phyloP scores from a whole-genome alignment of 2,797 vertebrate species.

The Novumbra hubbsi region DNA sequence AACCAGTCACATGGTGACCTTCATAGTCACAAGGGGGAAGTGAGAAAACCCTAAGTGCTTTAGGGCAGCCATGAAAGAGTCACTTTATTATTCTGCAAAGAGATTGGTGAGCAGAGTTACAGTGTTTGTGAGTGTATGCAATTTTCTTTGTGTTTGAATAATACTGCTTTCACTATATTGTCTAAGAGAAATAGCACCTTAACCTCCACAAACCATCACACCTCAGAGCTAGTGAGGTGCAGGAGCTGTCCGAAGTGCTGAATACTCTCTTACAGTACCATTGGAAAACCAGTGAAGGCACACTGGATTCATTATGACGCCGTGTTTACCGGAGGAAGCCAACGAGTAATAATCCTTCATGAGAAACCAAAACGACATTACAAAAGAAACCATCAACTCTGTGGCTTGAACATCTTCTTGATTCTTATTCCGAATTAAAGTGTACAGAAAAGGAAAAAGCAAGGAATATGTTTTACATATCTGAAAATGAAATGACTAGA shows the following conservation, averaged over 20 bases:
- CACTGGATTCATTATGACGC: no score
- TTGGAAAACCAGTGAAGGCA: no score
- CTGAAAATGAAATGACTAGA: neutral
- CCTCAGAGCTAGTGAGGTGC: no score
- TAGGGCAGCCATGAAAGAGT: neutral
- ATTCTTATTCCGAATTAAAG: neutral
- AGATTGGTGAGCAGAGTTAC: conserved; percentile 10
- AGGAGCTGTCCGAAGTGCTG: no score
- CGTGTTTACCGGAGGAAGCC: neutral
- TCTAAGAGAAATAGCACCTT: neutral
- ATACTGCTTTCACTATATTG: neutral
- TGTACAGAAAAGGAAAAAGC: neutral
- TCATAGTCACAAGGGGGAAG: neutral
- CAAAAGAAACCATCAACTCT: neutral
- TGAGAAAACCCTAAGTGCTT: neutral
- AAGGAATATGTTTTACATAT: neutral
- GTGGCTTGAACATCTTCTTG: neutral
- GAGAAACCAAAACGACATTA: neutral
- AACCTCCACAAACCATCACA: neutral
- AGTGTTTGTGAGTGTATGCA: conserved; percentile 12
- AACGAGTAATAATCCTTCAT: neutral
- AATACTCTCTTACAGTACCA: no score
- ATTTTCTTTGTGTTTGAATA: neutral
- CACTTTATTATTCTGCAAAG: neutral
- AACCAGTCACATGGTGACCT: neutral